Base-by-base conservation (phyloP, 2,797 vertebrate genomes). In the Lutjanus argentimaculatus region DNA sequence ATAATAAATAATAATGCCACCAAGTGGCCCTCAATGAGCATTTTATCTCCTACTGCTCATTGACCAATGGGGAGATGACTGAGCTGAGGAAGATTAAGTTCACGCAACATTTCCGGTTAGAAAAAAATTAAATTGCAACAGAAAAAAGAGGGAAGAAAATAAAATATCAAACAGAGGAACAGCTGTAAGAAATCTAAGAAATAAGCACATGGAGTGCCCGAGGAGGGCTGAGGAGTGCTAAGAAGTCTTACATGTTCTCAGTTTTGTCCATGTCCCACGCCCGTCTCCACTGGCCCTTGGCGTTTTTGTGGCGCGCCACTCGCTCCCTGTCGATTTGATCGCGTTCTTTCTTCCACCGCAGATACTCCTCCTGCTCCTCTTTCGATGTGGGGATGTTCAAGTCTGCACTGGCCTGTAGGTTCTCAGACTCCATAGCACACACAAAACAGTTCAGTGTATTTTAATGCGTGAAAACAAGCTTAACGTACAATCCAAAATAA, bases 261-360 rank as follows among this genome's bases (percentile, higher is more conserved):
- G 97, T 95, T 92, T 99, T 99, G 94, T 99, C 97, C 94, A 98
- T 80, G 92, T 99, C 98, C 98, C 99, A 99, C 0, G 97, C 97
- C 82, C 98, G 96, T 81, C 97, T 96, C 98, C 99, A 99, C 92
- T 99, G 98, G 89, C 98, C 98, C 91, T 96, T 97, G 55, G 97
- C 94, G 0, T 99, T 98, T 93, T 96, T 97, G 93, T 99, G 99
- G 7, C 98, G 95, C 0, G 97, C 97, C 61, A 99, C 94, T 13
- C 98, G 95, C 79, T 98, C 98, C 77, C 95, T 92, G 94, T 99
- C 98, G 0, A 99, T 99, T 93, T 97, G 95, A 45, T 99, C 97
- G 0, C 98, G 94, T 89, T 99, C 98, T 70, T 94, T 97, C 92
- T 99, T 99, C 99, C 99, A 99, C 48, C 94, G 95, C 52, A 96